Percentiles rank a stretch among this genome's conserved stretches.
These are phyloP conservation scores for Eupristina koningsbergeri DNA, from an alignment of 1,140 invertebrate genomes.

Conservation along the genomic window DNA sequence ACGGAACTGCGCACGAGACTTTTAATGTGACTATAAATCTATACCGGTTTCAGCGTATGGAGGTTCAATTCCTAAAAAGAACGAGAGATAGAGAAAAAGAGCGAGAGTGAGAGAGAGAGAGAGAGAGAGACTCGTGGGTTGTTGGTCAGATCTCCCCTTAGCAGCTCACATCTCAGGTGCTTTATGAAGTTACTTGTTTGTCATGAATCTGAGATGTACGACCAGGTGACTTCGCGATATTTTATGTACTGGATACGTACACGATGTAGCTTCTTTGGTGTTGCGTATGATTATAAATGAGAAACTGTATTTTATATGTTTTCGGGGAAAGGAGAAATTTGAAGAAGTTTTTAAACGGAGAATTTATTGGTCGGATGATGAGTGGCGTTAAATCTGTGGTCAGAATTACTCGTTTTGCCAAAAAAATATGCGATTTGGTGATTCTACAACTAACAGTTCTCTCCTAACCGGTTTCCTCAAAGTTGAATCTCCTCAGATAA, in stretches of 20 bases:
- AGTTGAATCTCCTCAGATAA: neutral
- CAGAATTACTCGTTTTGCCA: neutral
- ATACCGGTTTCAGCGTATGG: constrained; percentile 40
- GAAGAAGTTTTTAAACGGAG: neutral
- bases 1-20: constrained; percentile 15
- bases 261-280: neutral
- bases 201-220: neutral
- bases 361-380: neutral
- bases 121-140: no score
- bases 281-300: constrained; percentile 1
- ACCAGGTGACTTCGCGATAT: constrained; percentile 11
- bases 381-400: neutral
- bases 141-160: constrained; percentile 1
- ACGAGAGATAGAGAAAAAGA: neutral
- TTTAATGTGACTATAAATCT: constrained; percentile 46
- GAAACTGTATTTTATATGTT: constrained; percentile 9
- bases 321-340: constrained; percentile 30
- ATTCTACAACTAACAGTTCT: neutral
- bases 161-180: neutral
- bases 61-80: constrained; percentile 14
- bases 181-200: constrained; percentile 41
- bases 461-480: neutral
- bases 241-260: constrained; percentile 37
- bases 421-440: neutral
- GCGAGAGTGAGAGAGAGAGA: no score